Evolutionary conservation across 2,888 invertebrate species (phyloP), one percentile per base, ranked within the genome.

Genomic region (Tetrapedia diversipes): DNA sequence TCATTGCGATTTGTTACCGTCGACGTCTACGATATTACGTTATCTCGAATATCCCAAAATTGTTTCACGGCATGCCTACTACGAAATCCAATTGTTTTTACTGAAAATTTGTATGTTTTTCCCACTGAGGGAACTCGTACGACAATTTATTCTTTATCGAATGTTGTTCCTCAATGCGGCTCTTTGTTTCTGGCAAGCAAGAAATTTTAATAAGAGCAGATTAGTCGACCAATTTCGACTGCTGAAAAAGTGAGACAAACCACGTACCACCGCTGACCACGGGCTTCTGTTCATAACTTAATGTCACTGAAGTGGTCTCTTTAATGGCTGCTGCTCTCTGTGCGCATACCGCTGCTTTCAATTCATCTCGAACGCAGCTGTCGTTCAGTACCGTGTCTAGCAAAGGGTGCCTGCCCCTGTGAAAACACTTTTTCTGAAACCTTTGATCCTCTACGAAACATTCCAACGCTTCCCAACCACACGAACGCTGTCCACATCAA

Each of bases 341-440:
- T 41, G 54, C n/a, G n/a, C 68, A 53, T 43, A 54, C 51, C 60
- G 45, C 49, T 49, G 54, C 14, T 53, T 77, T 61, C 57, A 65
- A 78, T 78, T 80, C 74, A 78, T 68, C 57, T 70, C 57, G 63
- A 39, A 56, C 71, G 74, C 81, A 80, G 80, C 78, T 75, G 81
- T 41, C 54, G 41, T 41, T n/a, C 75, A 78, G 68, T 41, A 57
- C 24, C 54, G 78, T 57, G 51, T 24, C 32, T 45, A 8, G 7
- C 53, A 10, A 27, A 43, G 47, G 22, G 10, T 66, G 41, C 39
- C 54, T 27, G 27, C 19, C 2, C 11, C 22, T 16, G 7, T 14
- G 53, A 54, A n/a, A n/a, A n/a, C n/a, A n/a, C n/a, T n/a, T n/a
- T n/a, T n/a, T n/a, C n/a, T n/a, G n/a, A n/a, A n/a, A n/a, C n/a